Base-by-base conservation (phyloP, 2,113 vertebrate species). In the Aphyosemion australe region DNA sequence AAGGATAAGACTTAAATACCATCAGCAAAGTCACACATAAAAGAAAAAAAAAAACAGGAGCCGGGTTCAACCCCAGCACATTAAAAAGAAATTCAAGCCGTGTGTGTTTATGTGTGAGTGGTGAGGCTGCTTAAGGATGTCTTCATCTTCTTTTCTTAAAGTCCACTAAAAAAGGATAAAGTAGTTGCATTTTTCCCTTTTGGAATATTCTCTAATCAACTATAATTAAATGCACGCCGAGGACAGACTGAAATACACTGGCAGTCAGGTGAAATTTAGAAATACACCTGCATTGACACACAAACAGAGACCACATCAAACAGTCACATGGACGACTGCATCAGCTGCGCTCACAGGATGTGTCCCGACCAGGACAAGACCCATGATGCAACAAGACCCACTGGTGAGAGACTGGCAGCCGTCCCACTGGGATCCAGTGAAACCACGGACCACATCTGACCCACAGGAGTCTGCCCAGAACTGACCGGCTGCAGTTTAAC, bases 381-480 rank as follows among this genome's bases (percentile, higher is more conserved):
- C 63, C 65, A 72, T 87, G 85, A 87, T 85, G 85, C 89, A 85
- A 84, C 76, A 47, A 48, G 74, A 69, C 55, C 62, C 26, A 45
- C 51, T 76, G 63, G 69, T 46, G 47, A 63, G 48, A 71, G n/a
- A n/a, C n/a, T 52, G 51, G 6, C 88, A 82, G 76, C 69, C 82
- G 78, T 84, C 85, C 72, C 80, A 78, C 79, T 84, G 84, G 77
- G 82, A 87, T 68, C 65, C 66, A 74, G 69, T 69, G 48, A n/a
- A 65, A 47, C 75, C 83, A 65, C 79, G 42, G 56, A 89, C 88
- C 89, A 89, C 88, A 90, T 87, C 83, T 79, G 79, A 82, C 69
- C 65, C 74, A 21, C 70, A 70, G 53, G 59, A 61, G 72, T 75
- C 45, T 68, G 72, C 79, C 74, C 80, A 57, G 46, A 67, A 78